Base-by-base conservation (phyloP, 2,797 vertebrate species). In the Spondyliosoma cantharus region DNA sequence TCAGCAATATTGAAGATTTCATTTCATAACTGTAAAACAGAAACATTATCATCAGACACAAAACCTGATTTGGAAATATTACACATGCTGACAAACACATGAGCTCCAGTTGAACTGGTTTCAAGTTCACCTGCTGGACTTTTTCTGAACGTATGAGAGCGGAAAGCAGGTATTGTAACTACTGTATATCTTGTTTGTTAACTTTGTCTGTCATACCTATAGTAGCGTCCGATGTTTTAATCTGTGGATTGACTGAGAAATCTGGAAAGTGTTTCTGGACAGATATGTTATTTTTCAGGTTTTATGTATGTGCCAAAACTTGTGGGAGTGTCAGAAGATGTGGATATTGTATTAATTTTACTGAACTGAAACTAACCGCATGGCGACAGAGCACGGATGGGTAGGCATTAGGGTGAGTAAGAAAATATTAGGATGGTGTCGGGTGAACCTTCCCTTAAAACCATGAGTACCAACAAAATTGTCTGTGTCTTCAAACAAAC, bases 11-110 rank as follows among this genome's bases (percentile, higher is more conserved):
- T 3, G 13, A 53, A 3, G 65, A 64, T 60, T 14, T 71, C 19
- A 32, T 32, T 32, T 81, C 67, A 32, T 67, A 67, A 45, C 79
- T 81, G 57, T 25, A 22, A 60, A 37, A 32, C 45, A 53, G 17
- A 64, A 65, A 75, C 25, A 1, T 24, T n/a, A 17, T 37, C 56
- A 15, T 65, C 60, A 32, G 37, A 65, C 32, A 45, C 32, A 60
- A 61, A 61, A 45, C 11, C 3, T 45, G 29, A 45, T n/a, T 13
- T 42, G 19, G 65, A 71, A 58, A 70, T 27, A 2, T 48, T 22
- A 24, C 13, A 17, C 4, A 8, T 63, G 8, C 22, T 48, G 2
- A 17, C 45, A 76, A 29, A 45, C 8, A 57, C 43, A 17, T 1
- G 43, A 56, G 53, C 15, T 49, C 29, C 15, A 22, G 22, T 20